Conservation (phyloP, 1,140 invertebrate genomes). For the Drosophila subpulchrella region DNA sequence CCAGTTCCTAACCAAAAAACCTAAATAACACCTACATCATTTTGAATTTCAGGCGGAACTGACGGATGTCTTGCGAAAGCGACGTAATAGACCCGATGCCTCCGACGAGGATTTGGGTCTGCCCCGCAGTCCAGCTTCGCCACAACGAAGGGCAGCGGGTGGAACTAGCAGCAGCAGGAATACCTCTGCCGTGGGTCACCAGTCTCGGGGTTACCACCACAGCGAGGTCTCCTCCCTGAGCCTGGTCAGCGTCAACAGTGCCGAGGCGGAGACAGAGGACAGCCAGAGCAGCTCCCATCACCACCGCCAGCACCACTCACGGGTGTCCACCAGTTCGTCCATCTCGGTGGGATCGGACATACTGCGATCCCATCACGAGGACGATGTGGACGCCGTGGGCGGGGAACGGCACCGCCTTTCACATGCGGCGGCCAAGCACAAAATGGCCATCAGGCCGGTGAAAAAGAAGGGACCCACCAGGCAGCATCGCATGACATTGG, state of each 20-base stretch:
- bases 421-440: conserved; percentile 91
- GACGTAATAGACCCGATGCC: conserved; percentile 80
- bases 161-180: conserved; percentile 22
- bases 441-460: conserved; percentile 91
- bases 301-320: conserved; percentile 38
- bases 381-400: conserved; percentile 72
- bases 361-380: conserved; percentile 52
- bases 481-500: conserved; percentile 86
- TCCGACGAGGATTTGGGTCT: conserved; percentile 83
- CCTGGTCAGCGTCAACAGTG: conserved; percentile 73
- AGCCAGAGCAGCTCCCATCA: conserved; percentile 48
- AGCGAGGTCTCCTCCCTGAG: conserved; percentile 77
- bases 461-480: conserved; percentile 90
- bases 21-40: not conserved
- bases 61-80: conserved; percentile 82
- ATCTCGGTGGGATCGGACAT: conserved; percentile 60
- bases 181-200: conserved; percentile 11
- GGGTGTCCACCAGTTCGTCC: conserved; percentile 53
- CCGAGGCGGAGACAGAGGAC: conserved; percentile 63
- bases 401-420: conserved; percentile 87
- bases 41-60: conserved; percentile 73
- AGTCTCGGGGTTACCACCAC: conserved; percentile 27
- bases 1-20: too few species aligned
- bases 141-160: conserved; percentile 59
- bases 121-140: conserved; percentile 80